phyloP scores from a whole-genome alignment of 2,888 invertebrate species.

The Callinectes sapidus region DNA sequence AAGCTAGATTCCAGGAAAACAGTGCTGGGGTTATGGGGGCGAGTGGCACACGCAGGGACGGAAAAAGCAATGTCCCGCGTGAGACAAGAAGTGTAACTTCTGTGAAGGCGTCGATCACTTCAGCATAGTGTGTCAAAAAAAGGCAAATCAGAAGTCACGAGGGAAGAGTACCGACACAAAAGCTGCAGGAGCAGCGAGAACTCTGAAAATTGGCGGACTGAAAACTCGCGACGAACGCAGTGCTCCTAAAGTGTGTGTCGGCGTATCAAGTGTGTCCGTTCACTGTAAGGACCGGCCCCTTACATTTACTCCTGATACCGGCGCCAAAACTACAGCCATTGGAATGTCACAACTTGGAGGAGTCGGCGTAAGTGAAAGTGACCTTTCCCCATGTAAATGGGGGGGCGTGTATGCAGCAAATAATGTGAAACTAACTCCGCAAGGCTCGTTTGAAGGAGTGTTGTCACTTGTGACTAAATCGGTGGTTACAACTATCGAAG shows the following conservation, averaged over 20 bases:
- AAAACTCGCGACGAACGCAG: too few relatives aligned
- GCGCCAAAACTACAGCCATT: not conserved
- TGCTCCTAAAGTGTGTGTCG: not conserved
- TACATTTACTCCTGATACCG: not conserved
- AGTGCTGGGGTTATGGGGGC: too few relatives aligned
- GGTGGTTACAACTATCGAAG: not conserved
- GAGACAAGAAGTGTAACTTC: slow-evolving; percentile 8
- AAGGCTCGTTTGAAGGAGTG: not conserved
- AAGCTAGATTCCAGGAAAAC: too few relatives aligned
- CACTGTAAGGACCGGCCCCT: not conserved
- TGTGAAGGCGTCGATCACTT: not conserved
- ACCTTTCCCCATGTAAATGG: too few relatives aligned
- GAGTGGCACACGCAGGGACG: not conserved
- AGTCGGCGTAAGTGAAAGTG: too few relatives aligned
- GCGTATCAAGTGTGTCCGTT: not conserved
- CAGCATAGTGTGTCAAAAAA: not conserved
- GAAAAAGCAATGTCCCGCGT: not conserved
- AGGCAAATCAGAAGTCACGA: not conserved
- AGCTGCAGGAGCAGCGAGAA: not conserved
- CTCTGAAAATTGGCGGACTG: not conserved
- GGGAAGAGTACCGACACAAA: not conserved
- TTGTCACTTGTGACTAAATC: not conserved
- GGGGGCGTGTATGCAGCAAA: not conserved
- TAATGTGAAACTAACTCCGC: not conserved
- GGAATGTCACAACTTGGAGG: not conserved